Evolutionary conservation across 2,888 invertebrate species (phyloP), one percentile per base, ranked within the genome.

Genomic region (Gandaritis pyraliata): DNA sequence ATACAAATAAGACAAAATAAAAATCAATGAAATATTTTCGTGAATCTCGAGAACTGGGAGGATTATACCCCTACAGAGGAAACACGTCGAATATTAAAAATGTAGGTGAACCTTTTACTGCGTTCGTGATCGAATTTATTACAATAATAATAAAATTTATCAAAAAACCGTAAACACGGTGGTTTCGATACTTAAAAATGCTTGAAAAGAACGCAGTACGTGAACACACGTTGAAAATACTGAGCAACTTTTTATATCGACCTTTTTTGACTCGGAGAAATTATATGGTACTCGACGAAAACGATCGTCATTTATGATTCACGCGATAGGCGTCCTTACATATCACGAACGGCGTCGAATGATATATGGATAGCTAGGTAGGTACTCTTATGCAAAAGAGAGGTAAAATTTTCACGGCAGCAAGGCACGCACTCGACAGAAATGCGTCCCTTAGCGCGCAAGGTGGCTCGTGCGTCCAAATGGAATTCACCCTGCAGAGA

Each of bases 301-400:
- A 83, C 85, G 85, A 86, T 88, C 72, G 75, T 67, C 84, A 88
- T 87, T 83, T 85, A 90, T 87, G 85, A 87, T 90, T 89, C 88
- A 88, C 75, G 83, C 79, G 78, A 84, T 87, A 85, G 81, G 82
- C 81, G 73, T 83, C 80, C 84, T 85, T 79, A 81, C 80, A 80
- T 82, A 81, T 85, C 84, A 85, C 82, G 80, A 81, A 81, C 68
- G 75, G 71, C 71, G 75, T 68, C 76, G 76, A 83, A 83, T 88
- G 77, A 87, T 87, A 85, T 86, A 88, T 87, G 85, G 83, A 88
- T 85, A 83, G 79, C 15, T 43, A 43, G 43, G 15, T 41, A 41
- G 81, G 81, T 83, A 83, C 80, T 82, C 77, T 81, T 86, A 88
- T 87, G 87, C 81, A 88, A 86, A 86, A 80, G 84, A 78, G 80